These are phyloP conservation scores for Thyatira batis DNA, from an alignment of 2,888 invertebrate genomes.

Conservation along the genomic window DNA sequence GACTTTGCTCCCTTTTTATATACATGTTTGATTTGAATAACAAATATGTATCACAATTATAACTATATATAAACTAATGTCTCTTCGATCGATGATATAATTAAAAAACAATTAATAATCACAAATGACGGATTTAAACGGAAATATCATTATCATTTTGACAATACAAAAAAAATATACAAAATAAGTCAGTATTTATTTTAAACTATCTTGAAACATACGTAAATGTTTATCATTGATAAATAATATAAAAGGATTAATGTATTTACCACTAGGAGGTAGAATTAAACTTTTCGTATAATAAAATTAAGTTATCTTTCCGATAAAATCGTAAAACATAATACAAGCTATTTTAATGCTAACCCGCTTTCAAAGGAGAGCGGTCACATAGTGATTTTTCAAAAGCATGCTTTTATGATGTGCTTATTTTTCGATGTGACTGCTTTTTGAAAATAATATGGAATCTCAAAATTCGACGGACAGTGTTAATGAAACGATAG, in stretches of 20 bases:
- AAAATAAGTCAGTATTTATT: not conserved
- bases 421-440: not conserved
- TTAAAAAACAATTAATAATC: not conserved
- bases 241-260: not conserved
- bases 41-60: not conserved
- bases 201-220: not conserved
- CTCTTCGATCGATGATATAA: not conserved
- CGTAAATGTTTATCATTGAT: not conserved
- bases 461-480: conserved; percentile 26
- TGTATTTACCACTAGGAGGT: not conserved
- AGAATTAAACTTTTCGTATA: not conserved
- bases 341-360: not conserved
- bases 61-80: not conserved
- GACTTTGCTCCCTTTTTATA: not conserved
- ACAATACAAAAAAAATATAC: not conserved
- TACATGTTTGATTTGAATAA: not conserved
- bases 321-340: not conserved
- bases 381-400: not conserved
- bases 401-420: not conserved
- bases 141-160: not conserved
- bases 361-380: not conserved
- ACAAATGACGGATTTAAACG: not conserved
- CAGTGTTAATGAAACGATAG: conserved; percentile 1
- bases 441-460: no score
- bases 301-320: not conserved